These are phyloP conservation scores for Emys orbicularis DNA, from an alignment of 2,797 vertebrate genomes.

Conservation along the genomic window DNA sequence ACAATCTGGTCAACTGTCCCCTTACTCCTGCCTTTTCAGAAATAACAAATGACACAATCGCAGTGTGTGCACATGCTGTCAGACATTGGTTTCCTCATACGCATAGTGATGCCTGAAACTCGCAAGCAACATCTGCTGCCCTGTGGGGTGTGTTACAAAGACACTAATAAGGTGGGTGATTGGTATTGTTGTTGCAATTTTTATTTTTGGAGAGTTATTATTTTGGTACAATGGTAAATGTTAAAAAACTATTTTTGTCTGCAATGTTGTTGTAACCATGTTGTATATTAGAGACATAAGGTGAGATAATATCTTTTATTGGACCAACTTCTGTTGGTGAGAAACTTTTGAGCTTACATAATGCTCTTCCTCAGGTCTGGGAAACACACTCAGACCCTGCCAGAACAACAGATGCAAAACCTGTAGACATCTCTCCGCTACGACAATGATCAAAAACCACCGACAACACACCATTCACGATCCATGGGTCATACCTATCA, in stretches of 20 bases:
- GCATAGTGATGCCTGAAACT: background rate
- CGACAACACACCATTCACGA: background rate
- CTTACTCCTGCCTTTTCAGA: background rate
- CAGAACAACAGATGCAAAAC: background rate
- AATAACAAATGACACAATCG: background rate
- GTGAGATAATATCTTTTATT: background rate
- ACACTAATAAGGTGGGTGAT: background rate
- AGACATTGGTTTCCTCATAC: background rate
- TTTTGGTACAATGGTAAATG: background rate
- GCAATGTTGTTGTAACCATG: background rate
- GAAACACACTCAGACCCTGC: background rate
- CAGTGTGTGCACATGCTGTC: background rate
- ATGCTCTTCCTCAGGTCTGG: background rate
- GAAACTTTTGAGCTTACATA: background rate
- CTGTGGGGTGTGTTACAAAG: background rate
- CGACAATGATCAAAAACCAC: background rate
- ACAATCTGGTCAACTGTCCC: background rate
- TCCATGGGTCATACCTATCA: background rate
- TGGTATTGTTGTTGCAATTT: accelerated
- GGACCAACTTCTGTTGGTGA: background rate
- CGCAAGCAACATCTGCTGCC: background rate
- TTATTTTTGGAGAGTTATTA: background rate
- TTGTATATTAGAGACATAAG: background rate
- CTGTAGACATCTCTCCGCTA: background rate
- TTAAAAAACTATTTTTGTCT: background rate